Percentiles rank a stretch among this genome's conserved stretches.
These are phyloP conservation scores for Pristis pectinata DNA, from an alignment of 2,797 vertebrate species.

Conservation along the genomic window DNA sequence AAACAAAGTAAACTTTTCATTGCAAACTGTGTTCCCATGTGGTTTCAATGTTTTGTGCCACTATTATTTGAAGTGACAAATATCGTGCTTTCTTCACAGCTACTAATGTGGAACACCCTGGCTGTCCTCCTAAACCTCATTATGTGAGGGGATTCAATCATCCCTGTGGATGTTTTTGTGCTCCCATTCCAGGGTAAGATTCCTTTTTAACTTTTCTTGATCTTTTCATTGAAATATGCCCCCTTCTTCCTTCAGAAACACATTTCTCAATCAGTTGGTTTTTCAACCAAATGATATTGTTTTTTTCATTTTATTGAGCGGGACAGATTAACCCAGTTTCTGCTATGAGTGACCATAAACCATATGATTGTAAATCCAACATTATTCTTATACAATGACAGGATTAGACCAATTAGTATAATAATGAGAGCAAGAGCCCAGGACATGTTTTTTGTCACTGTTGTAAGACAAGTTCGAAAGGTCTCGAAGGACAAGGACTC, in stretches of 20 bases:
- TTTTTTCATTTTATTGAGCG: background rate
- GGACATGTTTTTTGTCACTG: too few relatives aligned
- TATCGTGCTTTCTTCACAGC: constrained; percentile 56
- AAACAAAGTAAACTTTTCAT: background rate
- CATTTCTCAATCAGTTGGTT: background rate
- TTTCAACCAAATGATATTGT: background rate
- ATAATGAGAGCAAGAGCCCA: too few relatives aligned
- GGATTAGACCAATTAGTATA: too few relatives aligned
- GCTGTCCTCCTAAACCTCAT: constrained; percentile 68
- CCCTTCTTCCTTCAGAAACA: too few relatives aligned
- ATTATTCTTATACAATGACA: background rate
- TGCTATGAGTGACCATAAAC: background rate
- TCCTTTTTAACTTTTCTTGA: background rate
- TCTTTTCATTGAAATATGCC: background rate
- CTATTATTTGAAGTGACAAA: background rate
- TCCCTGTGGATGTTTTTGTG: constrained; percentile 82
- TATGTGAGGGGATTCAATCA: constrained; percentile 85
- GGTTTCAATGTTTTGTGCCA: background rate
- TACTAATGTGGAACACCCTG: constrained; percentile 67
- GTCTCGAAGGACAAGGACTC: too few relatives aligned
- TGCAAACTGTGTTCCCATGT: background rate
- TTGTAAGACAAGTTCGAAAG: too few relatives aligned
- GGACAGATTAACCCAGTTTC: background rate
- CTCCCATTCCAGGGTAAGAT: constrained; percentile 79
- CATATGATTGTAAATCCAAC: background rate